These are phyloP conservation scores for Fabriciana adippe DNA, from an alignment of 2,888 invertebrate genomes.

Conservation along the genomic window DNA sequence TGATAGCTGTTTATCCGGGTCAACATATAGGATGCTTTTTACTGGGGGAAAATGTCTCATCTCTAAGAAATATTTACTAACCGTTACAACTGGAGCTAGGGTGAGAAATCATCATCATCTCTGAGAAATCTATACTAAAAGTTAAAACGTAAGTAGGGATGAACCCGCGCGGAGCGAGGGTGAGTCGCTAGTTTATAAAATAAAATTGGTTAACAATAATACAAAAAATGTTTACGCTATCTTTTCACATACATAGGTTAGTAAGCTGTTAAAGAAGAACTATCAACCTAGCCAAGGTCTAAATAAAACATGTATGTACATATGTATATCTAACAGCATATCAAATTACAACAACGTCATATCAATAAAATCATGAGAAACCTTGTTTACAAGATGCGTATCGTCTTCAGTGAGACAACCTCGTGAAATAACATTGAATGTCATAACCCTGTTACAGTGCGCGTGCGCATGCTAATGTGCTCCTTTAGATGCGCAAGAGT, in stretches of 20 bases:
- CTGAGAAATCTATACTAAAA: too few relatives aligned
- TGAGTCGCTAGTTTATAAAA: too few relatives aligned
- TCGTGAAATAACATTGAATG: conserved; percentile 29
- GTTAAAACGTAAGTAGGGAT: too few relatives aligned
- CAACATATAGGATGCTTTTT: too few relatives aligned
- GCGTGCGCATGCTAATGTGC: conserved; percentile 39
- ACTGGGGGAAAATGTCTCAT: too few relatives aligned
- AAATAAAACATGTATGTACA: neutral
- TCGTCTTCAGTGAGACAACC: conserved; percentile 19
- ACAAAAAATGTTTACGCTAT: too few relatives aligned
- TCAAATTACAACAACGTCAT: neutral
- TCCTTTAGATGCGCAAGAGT: conserved; percentile 43
- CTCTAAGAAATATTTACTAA: too few relatives aligned
- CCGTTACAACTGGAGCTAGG: too few relatives aligned
- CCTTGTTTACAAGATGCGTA: conserved; percentile 6
- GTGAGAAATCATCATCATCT: too few relatives aligned
- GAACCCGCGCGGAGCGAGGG: too few relatives aligned
- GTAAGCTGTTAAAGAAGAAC: neutral
- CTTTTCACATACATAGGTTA: too few relatives aligned
- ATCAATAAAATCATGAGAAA: conserved; percentile 7
- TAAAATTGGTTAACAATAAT: neutral
- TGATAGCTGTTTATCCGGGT: too few relatives aligned
- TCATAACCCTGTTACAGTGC: conserved; percentile 36
- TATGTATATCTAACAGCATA: neutral
- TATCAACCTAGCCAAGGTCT: neutral